phyloP scores from a whole-genome alignment of 2,888 invertebrate species.

The Nematopogon swammerdamellus region DNA sequence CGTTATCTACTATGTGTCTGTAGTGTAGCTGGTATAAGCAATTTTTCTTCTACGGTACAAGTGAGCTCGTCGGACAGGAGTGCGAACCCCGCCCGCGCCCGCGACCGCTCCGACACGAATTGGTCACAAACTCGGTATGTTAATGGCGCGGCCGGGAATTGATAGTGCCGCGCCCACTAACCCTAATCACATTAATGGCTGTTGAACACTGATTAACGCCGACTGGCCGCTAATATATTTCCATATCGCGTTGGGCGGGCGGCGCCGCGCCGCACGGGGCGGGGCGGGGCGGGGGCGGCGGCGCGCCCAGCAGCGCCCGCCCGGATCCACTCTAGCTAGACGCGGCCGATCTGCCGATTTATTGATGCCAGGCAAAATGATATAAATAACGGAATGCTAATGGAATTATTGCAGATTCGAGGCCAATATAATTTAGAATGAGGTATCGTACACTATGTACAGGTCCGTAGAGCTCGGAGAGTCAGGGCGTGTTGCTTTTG shows the following conservation, averaged over 20 bases:
- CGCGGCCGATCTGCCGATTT: not conserved
- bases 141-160: constrained; percentile 39
- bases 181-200: constrained; percentile 57
- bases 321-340: constrained; percentile 2
- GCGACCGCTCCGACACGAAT: not conserved
- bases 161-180: constrained; percentile 54
- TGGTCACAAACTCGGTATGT: constrained; percentile 26
- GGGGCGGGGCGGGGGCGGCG: constrained; percentile 10
- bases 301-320: constrained; percentile 13
- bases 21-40: no score
- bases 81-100: no score
- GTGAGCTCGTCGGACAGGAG: no score
- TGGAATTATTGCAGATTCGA: not conserved
- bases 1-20: no score
- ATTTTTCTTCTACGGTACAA: no score
- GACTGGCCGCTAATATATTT: constrained; percentile 34
- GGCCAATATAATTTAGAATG: no score
- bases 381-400: not conserved
- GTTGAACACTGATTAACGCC: constrained; percentile 52
- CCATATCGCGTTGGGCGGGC: constrained; percentile 20
- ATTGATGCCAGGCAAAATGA: not conserved
- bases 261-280: not conserved
- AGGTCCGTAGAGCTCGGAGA: no score
- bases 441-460: no score
- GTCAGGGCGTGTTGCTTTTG: no score